phyloP scores from a whole-genome alignment of 2,888 invertebrate species.

The Nowickia ferox region DNA sequence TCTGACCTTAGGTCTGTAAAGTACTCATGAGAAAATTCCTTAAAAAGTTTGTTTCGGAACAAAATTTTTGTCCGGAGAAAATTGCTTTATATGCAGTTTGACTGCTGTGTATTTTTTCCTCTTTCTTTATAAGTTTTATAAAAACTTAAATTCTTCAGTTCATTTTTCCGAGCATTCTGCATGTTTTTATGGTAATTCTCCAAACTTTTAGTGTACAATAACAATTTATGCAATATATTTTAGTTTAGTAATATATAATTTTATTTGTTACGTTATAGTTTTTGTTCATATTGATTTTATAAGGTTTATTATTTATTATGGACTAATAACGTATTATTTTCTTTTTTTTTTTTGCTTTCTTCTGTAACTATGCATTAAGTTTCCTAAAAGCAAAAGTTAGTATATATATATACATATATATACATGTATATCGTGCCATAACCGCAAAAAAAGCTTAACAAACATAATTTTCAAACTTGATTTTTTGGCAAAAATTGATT shows the following conservation, averaged over 20 bases:
- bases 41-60: no score
- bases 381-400: not conserved
- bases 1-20: no score
- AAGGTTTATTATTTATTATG: not conserved
- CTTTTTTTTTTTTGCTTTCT: not conserved
- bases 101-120: not conserved
- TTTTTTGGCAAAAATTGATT: no score
- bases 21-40: no score
- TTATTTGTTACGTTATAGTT: not conserved
- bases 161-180: not conserved
- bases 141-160: no score
- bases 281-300: not conserved
- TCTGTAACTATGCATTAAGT: not conserved
- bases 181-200: not conserved
- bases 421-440: no score
- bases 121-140: no score
- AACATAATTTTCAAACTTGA: no score
- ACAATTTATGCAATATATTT: not conserved
- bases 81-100: no score
- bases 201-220: constrained; percentile 12
- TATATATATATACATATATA: not conserved
- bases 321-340: constrained; percentile 12
- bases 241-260: constrained; percentile 16
- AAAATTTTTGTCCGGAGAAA: no score
- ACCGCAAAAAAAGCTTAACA: no score